Evolutionary conservation across 2,888 invertebrate species (phyloP).

Genomic region (Prosopocoilus inquinatus): DNA sequence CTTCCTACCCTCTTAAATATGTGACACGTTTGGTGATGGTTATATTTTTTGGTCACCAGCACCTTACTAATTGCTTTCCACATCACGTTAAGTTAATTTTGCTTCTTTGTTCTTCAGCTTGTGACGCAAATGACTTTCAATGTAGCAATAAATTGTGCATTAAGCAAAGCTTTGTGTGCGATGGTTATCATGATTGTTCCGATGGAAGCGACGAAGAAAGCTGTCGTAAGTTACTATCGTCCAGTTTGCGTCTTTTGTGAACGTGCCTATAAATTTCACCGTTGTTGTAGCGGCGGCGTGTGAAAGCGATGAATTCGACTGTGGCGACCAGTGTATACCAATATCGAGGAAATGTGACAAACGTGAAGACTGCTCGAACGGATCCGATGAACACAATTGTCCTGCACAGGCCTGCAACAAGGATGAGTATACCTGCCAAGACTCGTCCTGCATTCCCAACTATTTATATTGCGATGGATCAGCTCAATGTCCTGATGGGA

Average conservation of each 20-base stretch:
- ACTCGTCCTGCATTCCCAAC: constrained; percentile 59
- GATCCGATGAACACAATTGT: constrained; percentile 59
- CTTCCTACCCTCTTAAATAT: no score
- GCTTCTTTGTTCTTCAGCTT: constrained; percentile 51
- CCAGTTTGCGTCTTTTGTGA: neutral
- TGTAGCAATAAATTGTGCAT: constrained; percentile 54
- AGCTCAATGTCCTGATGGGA: constrained; percentile 58
- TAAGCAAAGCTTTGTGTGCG: constrained; percentile 48
- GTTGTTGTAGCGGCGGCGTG: constrained; percentile 51
- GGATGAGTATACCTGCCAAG: constrained; percentile 61
- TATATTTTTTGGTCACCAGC: no score
- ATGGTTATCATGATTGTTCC: constrained; percentile 55
- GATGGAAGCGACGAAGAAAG: constrained; percentile 60
- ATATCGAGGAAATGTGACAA: constrained; percentile 59
- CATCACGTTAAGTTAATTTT: no score
- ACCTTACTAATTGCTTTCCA: no score
- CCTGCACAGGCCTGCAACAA: constrained; percentile 47
- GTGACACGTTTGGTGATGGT: no score
- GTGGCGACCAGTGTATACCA: constrained; percentile 60
- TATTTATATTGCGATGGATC: constrained; percentile 55
- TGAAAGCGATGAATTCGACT: constrained; percentile 58
- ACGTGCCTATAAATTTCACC: neutral
- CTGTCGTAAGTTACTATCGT: constrained; percentile 46
- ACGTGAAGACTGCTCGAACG: constrained; percentile 57
- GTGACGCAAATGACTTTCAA: constrained; percentile 63